Evolutionary conservation across 2,113 vertebrate species (phyloP).

Genomic region (Illadopsis cleaveri): DNA sequence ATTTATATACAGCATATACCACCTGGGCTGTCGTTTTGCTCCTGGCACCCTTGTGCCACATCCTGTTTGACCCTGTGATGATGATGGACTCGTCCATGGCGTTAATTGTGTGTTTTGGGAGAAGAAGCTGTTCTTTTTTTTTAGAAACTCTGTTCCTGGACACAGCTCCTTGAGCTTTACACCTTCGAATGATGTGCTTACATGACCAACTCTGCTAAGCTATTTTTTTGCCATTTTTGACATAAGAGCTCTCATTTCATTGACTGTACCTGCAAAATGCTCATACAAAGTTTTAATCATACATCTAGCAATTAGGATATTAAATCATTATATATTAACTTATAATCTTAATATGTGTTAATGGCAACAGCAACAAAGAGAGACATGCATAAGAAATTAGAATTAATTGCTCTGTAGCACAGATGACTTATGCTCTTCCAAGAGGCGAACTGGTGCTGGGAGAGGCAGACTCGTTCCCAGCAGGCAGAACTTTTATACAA

Average conservation of each 20-base stretch:
- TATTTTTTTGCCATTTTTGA: background rate
- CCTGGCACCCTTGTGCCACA: background rate
- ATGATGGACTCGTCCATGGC: background rate
- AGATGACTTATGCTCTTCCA: background rate
- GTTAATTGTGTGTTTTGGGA: background rate
- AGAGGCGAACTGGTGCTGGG: background rate
- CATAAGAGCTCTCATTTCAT: background rate
- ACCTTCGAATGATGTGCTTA: background rate
- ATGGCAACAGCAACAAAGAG: background rate
- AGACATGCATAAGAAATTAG: background rate
- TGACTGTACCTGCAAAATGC: background rate
- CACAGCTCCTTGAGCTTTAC: background rate
- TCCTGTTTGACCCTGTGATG: background rate
- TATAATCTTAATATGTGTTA: background rate
- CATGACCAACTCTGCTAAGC: background rate
- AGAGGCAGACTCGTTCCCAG: background rate
- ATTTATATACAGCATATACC: background rate
- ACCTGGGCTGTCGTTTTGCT: background rate
- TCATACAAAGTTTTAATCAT: background rate
- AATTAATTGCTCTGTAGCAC: background rate
- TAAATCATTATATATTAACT: background rate
- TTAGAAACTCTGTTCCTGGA: background rate
- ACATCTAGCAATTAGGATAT: background rate
- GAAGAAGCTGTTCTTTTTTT: background rate
- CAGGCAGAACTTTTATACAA: constrained; percentile 9